Conservation (phyloP, 2,113 vertebrate genomes). For the Silurus asotus region DNA sequence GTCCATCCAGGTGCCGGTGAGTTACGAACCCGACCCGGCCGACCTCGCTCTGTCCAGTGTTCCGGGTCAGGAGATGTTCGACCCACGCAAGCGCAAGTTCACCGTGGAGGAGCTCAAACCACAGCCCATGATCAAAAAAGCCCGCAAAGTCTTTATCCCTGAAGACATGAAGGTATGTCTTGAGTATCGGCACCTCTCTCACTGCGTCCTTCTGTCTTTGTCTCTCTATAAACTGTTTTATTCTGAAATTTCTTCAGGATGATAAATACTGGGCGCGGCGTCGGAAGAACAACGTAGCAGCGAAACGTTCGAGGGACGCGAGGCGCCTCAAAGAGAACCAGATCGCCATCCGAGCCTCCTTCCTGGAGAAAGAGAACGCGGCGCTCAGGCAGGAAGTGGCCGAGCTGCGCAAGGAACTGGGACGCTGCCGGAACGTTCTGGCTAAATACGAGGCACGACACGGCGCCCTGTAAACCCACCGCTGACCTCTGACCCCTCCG, state of each 20-base stretch:
- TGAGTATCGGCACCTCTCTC: background rate
- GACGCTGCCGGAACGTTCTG: conserved; percentile 92
- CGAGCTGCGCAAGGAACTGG: conserved; percentile 91
- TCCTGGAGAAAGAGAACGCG: conserved; percentile 97
- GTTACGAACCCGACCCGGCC: conserved; percentile 92
- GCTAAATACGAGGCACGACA: conserved; percentile 92
- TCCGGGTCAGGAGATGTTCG: conserved; percentile 97
- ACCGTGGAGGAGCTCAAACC: conserved; percentile 95
- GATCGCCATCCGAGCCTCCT: conserved; percentile 94
- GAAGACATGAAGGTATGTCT: conserved; percentile 91
- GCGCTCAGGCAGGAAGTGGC: conserved; percentile 92
- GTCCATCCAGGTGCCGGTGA: conserved; percentile 89
- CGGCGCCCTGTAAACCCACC: conserved; percentile 81
- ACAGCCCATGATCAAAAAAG: conserved; percentile 99
- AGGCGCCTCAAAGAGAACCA: conserved; percentile 98
- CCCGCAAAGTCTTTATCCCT: conserved; percentile 95
- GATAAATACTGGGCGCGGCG: conserved; percentile 96
- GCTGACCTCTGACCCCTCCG: background rate
- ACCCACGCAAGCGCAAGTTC: conserved; percentile 96
- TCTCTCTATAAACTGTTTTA: background rate
- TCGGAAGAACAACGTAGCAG: conserved; percentile 99
- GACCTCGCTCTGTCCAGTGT: conserved; percentile 97
- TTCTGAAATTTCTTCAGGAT: conserved; percentile 71
- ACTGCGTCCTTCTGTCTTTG: background rate
- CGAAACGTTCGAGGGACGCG: conserved; percentile 92